Percentiles rank a stretch among this genome's conserved stretches.
These are phyloP conservation scores for Glaucopsyche alexis DNA, from an alignment of 2,888 invertebrate genomes.

Conservation along the genomic window DNA sequence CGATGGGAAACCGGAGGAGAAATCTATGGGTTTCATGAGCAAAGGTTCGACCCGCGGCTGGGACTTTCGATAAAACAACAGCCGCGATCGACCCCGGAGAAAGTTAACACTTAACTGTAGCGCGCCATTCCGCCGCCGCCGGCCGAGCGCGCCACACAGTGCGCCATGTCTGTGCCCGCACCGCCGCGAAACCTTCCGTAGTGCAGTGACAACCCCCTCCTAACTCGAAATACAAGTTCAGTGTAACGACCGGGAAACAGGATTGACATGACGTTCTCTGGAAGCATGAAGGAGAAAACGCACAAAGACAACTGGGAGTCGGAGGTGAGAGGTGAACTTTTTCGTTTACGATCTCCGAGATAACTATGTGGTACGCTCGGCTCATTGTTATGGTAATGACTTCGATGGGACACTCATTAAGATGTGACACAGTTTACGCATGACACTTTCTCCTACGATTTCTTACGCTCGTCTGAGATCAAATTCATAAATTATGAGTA, in stretches of 20 bases:
- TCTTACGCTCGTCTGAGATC: constrained; percentile 4
- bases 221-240: constrained; percentile 46
- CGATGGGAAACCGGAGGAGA: neutral
- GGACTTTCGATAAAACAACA: constrained; percentile 73
- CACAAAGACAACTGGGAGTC: constrained; percentile 75
- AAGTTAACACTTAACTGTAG: constrained; percentile 81
- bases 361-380: constrained; percentile 50
- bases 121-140: constrained; percentile 63
- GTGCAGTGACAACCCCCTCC: constrained; percentile 45
- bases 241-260: constrained; percentile 60
- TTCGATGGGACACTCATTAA: constrained; percentile 53
- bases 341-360: constrained; percentile 37
- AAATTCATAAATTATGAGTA: neutral
- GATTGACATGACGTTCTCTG: constrained; percentile 70
- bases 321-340: constrained; percentile 60
- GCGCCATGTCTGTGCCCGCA: constrained; percentile 42
- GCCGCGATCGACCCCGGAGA: constrained; percentile 57
- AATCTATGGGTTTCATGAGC: constrained; percentile 40
- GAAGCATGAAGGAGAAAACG: constrained; percentile 74
- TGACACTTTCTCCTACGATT: constrained; percentile 51
- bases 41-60: constrained; percentile 67
- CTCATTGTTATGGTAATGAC: constrained; percentile 51
- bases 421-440: constrained; percentile 52
- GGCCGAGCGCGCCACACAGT: constrained; percentile 46
- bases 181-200: constrained; percentile 59